Conservation (phyloP, 2,797 vertebrate genomes). For the Hydrophis major region DNA sequence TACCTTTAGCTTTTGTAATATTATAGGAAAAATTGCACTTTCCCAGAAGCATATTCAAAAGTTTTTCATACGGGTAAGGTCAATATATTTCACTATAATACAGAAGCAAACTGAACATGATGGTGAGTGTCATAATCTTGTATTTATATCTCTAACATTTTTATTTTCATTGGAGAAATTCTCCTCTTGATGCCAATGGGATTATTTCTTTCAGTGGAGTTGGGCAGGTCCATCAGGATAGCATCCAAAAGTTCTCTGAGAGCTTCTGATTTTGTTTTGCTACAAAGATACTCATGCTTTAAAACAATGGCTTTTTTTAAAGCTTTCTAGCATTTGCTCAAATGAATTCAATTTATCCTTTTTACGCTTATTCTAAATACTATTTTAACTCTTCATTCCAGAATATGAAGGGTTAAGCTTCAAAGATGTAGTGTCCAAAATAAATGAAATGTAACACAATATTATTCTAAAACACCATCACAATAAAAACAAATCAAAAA, state of each 20-base stretch:
- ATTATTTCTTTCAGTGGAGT: background rate
- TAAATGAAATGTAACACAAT: background rate
- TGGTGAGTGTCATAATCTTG: background rate
- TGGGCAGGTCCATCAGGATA: background rate
- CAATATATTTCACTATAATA: background rate
- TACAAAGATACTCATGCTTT: background rate
- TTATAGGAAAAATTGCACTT: slow-evolving; percentile 34
- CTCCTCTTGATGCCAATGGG: background rate
- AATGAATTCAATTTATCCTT: background rate
- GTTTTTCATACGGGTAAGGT: slow-evolving; percentile 24
- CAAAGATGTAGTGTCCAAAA: background rate
- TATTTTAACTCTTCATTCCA: background rate
- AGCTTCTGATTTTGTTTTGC: background rate
- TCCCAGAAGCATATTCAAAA: slow-evolving; percentile 18
- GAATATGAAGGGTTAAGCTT: background rate
- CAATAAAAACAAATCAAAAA: background rate
- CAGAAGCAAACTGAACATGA: background rate
- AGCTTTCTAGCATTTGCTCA: background rate
- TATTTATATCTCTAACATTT: background rate
- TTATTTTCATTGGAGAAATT: background rate
- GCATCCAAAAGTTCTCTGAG: background rate
- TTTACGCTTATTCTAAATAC: background rate
- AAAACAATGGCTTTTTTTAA: background rate
- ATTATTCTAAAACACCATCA: background rate
- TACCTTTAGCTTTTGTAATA: slow-evolving; percentile 49